A percentile compares a stretch with the other conserved stretches of the same genome.
These are phyloP conservation scores for Eugnorisma glareosa DNA, from an alignment of 2,888 invertebrate species.

Conservation along the genomic window DNA sequence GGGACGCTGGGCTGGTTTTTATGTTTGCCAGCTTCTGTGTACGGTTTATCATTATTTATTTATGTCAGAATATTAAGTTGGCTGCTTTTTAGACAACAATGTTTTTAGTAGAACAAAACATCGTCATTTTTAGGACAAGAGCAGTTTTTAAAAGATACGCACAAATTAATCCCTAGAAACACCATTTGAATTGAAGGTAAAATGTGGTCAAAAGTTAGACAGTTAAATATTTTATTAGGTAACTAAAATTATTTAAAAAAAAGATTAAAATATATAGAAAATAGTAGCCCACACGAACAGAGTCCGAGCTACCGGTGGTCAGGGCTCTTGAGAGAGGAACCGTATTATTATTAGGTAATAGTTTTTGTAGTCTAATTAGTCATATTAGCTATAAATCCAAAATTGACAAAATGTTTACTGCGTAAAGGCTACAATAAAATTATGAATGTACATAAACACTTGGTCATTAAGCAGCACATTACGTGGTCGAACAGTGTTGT, in stretches of 20 bases:
- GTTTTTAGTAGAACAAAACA: background rate
- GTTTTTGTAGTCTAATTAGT: too few species aligned
- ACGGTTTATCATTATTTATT: conserved; percentile 48
- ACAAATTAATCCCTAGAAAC: background rate
- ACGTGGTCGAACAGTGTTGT: conserved; percentile 69
- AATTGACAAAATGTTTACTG: background rate
- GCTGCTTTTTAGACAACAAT: background rate
- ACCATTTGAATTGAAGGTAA: background rate
- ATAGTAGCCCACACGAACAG: too few species aligned
- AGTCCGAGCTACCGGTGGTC: too few species aligned
- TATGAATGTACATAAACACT: conserved; percentile 68
- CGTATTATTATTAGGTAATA: too few species aligned
- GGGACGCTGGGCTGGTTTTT: conserved; percentile 37
- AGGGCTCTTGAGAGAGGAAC: too few species aligned
- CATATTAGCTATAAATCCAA: too few species aligned
- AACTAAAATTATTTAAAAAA: too few species aligned
- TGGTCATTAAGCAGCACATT: conserved; percentile 78
- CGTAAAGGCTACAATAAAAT: conserved; percentile 49
- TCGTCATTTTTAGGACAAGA: background rate
- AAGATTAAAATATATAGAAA: too few species aligned
- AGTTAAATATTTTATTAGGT: too few species aligned
- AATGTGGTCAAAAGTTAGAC: background rate
- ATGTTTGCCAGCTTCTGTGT: conserved; percentile 40
- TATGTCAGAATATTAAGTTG: conserved; percentile 34
- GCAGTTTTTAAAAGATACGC: background rate